phyloP scores from a whole-genome alignment of 2,113 vertebrate species.

The western clawed frog (Xenopus tropicalis) region DNA sequence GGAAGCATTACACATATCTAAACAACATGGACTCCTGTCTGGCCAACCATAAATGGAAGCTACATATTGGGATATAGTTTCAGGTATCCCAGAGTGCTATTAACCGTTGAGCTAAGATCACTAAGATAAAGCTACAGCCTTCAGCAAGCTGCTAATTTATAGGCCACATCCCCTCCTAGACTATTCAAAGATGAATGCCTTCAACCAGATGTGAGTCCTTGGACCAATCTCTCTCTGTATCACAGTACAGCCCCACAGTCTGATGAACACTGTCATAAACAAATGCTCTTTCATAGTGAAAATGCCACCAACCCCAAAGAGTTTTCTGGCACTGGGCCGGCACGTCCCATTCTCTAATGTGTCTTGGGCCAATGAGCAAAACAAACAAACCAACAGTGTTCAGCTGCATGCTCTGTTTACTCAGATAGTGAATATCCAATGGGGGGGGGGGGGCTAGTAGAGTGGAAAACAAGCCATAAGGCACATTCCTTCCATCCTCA shows the following conservation, averaged over 20 bases:
- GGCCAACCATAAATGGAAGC: no score
- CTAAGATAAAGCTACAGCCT: no score
- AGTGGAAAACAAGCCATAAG: neutral
- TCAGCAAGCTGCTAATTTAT: no score
- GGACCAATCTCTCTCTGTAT: no score
- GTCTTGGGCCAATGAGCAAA: conserved; percentile 1
- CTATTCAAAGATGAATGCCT: no score
- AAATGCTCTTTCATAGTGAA: neutral
- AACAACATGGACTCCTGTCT: no score
- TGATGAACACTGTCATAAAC: neutral
- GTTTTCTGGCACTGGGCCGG: neutral
- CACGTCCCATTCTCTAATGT: neutral
- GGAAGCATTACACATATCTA: no score
- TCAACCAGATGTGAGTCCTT: no score
- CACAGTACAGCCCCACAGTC: neutral
- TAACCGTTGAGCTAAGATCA: no score
- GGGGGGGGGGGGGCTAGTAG: neutral
- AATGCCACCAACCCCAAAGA: neutral
- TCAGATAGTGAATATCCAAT: neutral
- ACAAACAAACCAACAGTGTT: neutral
- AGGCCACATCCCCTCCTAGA: no score
- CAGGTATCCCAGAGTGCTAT: no score
- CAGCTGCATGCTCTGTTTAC: neutral
- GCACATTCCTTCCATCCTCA: neutral
- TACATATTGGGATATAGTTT: no score